Percentiles rank a stretch among this genome's conserved stretches.
Conservation (phyloP, 2,797 vertebrate species). For the Kryptopterus vitreolus region DNA sequence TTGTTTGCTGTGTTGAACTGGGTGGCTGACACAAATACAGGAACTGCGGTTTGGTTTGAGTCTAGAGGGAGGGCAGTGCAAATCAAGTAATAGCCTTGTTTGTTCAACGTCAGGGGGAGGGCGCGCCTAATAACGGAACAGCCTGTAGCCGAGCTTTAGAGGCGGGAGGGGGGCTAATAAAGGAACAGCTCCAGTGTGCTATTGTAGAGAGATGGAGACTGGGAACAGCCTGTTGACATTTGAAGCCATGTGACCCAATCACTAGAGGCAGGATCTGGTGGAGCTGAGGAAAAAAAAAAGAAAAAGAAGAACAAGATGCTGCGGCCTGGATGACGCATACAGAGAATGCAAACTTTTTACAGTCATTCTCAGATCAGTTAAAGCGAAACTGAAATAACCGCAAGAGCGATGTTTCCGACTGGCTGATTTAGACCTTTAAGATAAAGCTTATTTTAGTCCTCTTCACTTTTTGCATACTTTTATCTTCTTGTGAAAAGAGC, state of each 20-base stretch:
- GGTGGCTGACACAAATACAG: slow-evolving; percentile 56
- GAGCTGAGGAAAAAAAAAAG: slow-evolving; percentile 43
- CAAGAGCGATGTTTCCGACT: not conserved
- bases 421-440: too few species aligned
- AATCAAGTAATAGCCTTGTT: slow-evolving; percentile 56
- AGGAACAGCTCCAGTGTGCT: slow-evolving; percentile 49
- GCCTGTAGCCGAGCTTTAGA: slow-evolving; percentile 45
- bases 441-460: not conserved
- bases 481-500: not conserved
- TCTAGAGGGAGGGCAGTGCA: slow-evolving; percentile 42
- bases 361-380: slow-evolving; percentile 29
- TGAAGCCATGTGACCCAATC: slow-evolving; percentile 55
- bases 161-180: slow-evolving; percentile 47
- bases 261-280: slow-evolving; percentile 47
- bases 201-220: slow-evolving; percentile 52
- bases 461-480: not conserved
- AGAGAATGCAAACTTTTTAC: slow-evolving; percentile 28
- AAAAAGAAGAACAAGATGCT: slow-evolving; percentile 36
- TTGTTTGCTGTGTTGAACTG: slow-evolving; percentile 50
- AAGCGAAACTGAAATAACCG: slow-evolving; percentile 25
- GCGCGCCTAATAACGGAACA: slow-evolving; percentile 47
- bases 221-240: slow-evolving; percentile 60
- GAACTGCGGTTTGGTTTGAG: slow-evolving; percentile 58
- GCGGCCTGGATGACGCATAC: slow-evolving; percentile 27
- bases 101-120: slow-evolving; percentile 51